Evolutionary conservation across 2,888 invertebrate species (phyloP).

Genomic region (Macroteleia sp.): DNA sequence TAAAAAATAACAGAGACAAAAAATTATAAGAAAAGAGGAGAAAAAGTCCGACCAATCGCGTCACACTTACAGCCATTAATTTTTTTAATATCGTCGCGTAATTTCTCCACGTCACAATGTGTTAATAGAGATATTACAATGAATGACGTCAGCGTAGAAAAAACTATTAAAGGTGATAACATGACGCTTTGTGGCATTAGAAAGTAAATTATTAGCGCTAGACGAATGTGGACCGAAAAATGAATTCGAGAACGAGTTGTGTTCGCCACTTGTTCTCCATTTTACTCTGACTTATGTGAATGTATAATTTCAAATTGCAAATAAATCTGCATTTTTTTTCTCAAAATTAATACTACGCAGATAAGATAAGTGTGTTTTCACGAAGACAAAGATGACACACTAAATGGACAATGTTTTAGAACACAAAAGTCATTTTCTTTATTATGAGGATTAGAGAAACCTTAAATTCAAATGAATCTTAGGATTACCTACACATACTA

Average conservation of each 20-base stretch:
- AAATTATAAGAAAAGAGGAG: background rate
- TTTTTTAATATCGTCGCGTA: constrained; percentile 10
- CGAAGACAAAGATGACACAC: too few species aligned
- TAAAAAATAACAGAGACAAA: background rate
- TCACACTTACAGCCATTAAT: background rate
- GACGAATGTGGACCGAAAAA: constrained; percentile 43
- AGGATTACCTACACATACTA: too few species aligned
- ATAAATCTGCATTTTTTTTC: too few species aligned
- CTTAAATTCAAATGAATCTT: too few species aligned
- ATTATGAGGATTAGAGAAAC: too few species aligned
- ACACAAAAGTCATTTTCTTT: too few species aligned
- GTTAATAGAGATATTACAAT: constrained; percentile 34
- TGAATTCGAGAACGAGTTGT: constrained; percentile 14
- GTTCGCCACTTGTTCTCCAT: constrained; percentile 4
- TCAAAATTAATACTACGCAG: too few species aligned
- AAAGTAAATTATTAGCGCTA: constrained; percentile 39
- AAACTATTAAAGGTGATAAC: constrained; percentile 38
- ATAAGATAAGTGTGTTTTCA: too few species aligned
- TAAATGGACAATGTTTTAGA: too few species aligned
- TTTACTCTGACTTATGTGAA: background rate
- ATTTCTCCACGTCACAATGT: constrained; percentile 16
- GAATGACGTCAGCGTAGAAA: constrained; percentile 22
- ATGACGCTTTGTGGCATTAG: constrained; percentile 21
- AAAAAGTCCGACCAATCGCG: constrained; percentile 9
- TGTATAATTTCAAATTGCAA: too few species aligned